Conservation (phyloP, 30 jellyfish, hydroid and myxozoan genomes). For the Aurelia coerulea region DNA sequence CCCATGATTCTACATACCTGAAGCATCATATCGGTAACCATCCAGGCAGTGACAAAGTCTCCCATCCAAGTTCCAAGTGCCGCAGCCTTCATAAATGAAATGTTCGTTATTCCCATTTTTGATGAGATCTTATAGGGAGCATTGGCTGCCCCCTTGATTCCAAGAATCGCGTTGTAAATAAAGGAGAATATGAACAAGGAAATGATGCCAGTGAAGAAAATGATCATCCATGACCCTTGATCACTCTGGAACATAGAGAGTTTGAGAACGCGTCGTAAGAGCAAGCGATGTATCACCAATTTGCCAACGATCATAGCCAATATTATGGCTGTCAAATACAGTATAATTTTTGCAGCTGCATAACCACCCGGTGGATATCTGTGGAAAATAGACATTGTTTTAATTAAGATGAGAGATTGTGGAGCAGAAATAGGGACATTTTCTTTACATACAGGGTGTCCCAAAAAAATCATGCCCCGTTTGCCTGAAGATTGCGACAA, state of each 20-base stretch:
- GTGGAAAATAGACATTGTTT: not conserved
- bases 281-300: slow-evolving; percentile 70
- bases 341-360: slow-evolving; percentile 70
- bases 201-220: slow-evolving; percentile 65
- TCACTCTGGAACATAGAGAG: slow-evolving; percentile 84
- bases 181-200: slow-evolving; percentile 71
- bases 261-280: slow-evolving; percentile 53
- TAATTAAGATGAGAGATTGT: no score
- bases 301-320: slow-evolving; percentile 82
- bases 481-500: no score
- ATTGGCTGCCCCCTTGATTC: slow-evolving; percentile 50
- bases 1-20: slow-evolving; percentile 54
- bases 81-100: slow-evolving; percentile 89
- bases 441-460: no score
- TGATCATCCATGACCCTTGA: slow-evolving; percentile 97
- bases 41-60: slow-evolving; percentile 96
- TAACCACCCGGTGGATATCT: slow-evolving; percentile 92
- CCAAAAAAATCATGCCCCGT: no score
- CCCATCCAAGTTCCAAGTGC: slow-evolving; percentile 99
- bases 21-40: slow-evolving; percentile 98
- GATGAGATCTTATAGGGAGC: slow-evolving; percentile 77
- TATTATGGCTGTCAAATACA: slow-evolving; percentile 76
- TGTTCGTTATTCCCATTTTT: slow-evolving; percentile 75
- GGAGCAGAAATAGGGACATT: no score
- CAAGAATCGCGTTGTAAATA: slow-evolving; percentile 82